These are phyloP conservation scores for Pygoscelis adeliae DNA, from an alignment of 2,113 vertebrate genomes.

Conservation along the genomic window DNA sequence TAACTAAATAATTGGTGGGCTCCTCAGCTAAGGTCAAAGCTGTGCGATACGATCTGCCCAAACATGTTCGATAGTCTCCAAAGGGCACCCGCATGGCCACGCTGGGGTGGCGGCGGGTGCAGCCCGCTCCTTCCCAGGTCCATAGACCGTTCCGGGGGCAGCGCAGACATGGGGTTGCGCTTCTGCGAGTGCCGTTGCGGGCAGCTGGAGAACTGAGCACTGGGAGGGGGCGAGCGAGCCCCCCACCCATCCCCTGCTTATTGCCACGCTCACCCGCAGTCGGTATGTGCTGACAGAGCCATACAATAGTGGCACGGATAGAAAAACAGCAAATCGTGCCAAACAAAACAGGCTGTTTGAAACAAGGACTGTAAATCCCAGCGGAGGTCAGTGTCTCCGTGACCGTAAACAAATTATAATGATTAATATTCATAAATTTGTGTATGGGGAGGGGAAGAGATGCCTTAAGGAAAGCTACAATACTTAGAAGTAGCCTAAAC, in stretches of 20 bases:
- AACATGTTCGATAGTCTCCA: not conserved
- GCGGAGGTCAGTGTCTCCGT: not conserved
- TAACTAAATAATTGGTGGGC: not conserved
- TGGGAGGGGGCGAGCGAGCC: accelerated
- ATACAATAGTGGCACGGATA: not conserved
- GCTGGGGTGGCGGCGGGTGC: not conserved
- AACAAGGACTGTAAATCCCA: not conserved
- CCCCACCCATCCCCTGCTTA: not conserved
- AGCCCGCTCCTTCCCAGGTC: not conserved
- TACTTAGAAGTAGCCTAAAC: not conserved
- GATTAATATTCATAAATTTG: not conserved
- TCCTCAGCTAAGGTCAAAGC: not conserved
- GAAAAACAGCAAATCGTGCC: not conserved
- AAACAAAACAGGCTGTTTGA: not conserved
- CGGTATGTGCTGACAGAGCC: not conserved
- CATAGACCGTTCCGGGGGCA: not conserved
- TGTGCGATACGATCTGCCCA: accelerated
- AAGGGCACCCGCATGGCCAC: accelerated
- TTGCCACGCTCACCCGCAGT: not conserved
- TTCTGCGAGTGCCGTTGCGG: accelerated
- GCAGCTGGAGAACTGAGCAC: not conserved
- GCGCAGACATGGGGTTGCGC: not conserved
- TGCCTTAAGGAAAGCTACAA: not conserved
- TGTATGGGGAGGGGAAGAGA: not conserved
- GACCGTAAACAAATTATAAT: not conserved